Evolutionary conservation across 2,797 vertebrate species (phyloP), one percentile per base, ranked within the genome.

Genomic region (Rhinatrema bivittatum): DNA sequence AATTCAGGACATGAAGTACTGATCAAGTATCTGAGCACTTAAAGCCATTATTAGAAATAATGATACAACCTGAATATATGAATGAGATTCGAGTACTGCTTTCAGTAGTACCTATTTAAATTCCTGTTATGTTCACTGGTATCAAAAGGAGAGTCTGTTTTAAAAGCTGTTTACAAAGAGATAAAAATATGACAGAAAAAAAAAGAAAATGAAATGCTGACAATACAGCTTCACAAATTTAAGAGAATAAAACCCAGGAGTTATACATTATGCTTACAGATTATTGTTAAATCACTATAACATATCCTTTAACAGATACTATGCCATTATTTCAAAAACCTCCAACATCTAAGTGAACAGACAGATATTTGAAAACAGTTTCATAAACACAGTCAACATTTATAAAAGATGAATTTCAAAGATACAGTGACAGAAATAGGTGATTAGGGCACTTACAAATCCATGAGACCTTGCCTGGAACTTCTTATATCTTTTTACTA

Each of bases 1-100:
- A 78, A 71, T 56, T 76, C 51, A 55, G 68, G 68, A 42, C 48
- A 50, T 1, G 0, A 57, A 70, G 60, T 42, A 49, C 62, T 68
- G 65, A 73, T 77, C 60, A 67, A 41, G 58, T 59, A 67, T 53
- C 66, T 65, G 60, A 67, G 75, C 71, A 76, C 67, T 81, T 72
- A 72, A 52, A 72, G 58, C 43, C 62, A 53, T 80, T 76, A 80
- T 78, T 73, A 79, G 70, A 53, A 77, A 72, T 65, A 76, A 72
- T 41, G 50, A 72, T 68, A 59, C 55, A 62, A 65, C 49, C 60
- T 1, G 14, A 79, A 79, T 40, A 58, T 30, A 60, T 52, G 68
- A 76, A 74, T 67, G 54, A 74, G 52, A 52, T 50, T 65, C 62
- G 66, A 65, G 68, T 36, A 49, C 37, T 56, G 56, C 40, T 74